Conservation (phyloP, 2,888 invertebrate genomes). For the Onchidella celtica region DNA sequence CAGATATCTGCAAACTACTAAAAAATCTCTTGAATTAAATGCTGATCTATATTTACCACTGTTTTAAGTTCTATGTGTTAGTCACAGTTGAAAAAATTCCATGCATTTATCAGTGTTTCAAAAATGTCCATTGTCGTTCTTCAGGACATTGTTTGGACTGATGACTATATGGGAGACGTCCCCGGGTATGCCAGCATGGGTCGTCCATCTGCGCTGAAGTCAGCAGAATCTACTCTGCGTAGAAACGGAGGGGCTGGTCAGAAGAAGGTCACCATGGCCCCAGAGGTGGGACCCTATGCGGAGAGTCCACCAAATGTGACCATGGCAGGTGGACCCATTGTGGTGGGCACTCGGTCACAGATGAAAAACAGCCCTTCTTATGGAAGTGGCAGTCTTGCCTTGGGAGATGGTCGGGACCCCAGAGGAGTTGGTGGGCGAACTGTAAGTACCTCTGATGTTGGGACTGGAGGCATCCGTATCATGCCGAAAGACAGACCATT, state of each 20-base stretch:
- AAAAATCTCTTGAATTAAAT: too few relatives aligned
- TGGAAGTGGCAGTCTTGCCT: conserved; percentile 11
- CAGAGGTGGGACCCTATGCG: conserved; percentile 55
- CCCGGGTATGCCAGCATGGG: conserved; percentile 63
- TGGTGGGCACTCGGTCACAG: neutral
- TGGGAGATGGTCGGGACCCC: conserved; percentile 9
- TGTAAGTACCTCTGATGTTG: conserved; percentile 19
- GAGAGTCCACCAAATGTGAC: conserved; percentile 47
- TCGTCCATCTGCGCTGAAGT: conserved; percentile 59
- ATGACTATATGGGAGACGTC: conserved; percentile 51
- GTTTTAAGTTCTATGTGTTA: too few relatives aligned
- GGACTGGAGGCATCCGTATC: conserved; percentile 42
- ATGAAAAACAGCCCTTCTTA: conserved; percentile 9
- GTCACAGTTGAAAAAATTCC: too few relatives aligned
- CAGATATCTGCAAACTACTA: too few relatives aligned
- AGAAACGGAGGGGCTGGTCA: conserved; percentile 57
- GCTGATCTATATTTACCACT: too few relatives aligned
- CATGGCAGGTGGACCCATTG: neutral
- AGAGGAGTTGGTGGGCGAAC: conserved; percentile 1
- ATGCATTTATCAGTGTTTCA: too few relatives aligned
- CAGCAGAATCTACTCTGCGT: conserved; percentile 61
- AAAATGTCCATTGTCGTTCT: too few relatives aligned
- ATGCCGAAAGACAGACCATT: conserved; percentile 25
- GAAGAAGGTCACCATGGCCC: conserved; percentile 71
- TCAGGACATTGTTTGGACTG: conserved; percentile 55